Percentiles rank a stretch among this genome's conserved stretches.
Evolutionary conservation across 2,797 vertebrate genomes (phyloP).

Genomic region (Tokudaia muenninki): DNA sequence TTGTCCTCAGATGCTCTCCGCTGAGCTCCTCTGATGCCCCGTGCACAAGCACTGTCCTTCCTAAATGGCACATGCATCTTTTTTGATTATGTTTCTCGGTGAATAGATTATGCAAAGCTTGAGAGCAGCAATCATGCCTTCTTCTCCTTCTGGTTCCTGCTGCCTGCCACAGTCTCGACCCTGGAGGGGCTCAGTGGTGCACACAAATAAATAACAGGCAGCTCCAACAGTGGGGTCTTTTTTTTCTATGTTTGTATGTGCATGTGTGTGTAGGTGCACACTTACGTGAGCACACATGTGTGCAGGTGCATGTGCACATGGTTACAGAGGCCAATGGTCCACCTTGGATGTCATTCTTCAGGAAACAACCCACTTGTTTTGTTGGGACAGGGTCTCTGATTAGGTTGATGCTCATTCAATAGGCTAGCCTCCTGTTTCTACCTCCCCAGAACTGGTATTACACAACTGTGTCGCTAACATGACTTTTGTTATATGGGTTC

Average conservation of each 20-base stretch:
- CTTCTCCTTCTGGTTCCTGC: background rate
- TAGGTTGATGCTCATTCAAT: background rate
- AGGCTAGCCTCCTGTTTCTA: background rate
- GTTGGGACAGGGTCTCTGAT: background rate
- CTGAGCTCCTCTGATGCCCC: background rate
- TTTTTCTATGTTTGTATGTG: background rate
- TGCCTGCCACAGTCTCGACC: background rate
- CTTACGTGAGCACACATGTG: background rate
- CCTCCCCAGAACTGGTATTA: background rate
- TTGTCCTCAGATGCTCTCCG: background rate
- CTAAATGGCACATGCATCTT: background rate
- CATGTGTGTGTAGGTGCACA: too few relatives aligned
- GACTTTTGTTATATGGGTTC: background rate
- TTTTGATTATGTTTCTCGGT: background rate
- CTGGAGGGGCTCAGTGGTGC: background rate
- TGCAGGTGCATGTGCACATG: too few relatives aligned
- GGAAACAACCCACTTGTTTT: background rate
- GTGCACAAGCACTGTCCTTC: background rate
- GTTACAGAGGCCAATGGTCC: background rate
- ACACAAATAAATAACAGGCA: background rate
- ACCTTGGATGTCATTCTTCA: background rate
- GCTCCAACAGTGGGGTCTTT: background rate
- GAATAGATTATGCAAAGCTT: background rate
- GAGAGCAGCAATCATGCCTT: background rate
- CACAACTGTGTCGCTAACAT: background rate